These are phyloP conservation scores for Pagetopsis macropterus DNA, from an alignment of 2,797 vertebrate genomes.

Conservation along the genomic window DNA sequence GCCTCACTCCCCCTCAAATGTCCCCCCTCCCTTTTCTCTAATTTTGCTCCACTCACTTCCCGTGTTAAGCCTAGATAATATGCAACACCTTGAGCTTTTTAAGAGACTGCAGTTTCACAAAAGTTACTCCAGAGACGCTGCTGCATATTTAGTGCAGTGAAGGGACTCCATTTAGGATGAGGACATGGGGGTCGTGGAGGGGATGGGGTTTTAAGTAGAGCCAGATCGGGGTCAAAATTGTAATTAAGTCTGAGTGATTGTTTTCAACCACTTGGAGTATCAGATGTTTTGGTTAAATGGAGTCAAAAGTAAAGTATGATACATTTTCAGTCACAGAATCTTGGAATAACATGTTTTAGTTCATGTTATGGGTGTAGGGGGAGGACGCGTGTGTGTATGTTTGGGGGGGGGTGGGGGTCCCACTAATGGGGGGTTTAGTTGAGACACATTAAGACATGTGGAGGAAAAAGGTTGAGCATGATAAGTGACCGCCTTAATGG, in stretches of 20 bases:
- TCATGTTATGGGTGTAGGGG: neutral
- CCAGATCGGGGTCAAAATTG: conserved; percentile 19
- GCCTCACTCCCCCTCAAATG: neutral
- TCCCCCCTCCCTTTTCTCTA: neutral
- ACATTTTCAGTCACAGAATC: neutral
- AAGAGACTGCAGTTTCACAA: conserved; percentile 30
- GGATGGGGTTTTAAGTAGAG: conserved; percentile 14
- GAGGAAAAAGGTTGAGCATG: conserved; percentile 46
- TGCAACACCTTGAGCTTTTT: conserved; percentile 51
- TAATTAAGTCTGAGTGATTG: conserved; percentile 9
- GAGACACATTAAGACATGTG: conserved; percentile 51
- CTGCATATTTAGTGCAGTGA: conserved; percentile 27
- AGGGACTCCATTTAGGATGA: conserved; percentile 24
- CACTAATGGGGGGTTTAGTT: conserved; percentile 48
- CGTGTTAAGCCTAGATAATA: conserved; percentile 40
- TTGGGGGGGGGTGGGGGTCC: neutral
- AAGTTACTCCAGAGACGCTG: conserved; percentile 25
- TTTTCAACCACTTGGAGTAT: conserved; percentile 1
- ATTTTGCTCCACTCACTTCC: neutral
- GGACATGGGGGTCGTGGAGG: neutral
- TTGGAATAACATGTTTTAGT: neutral
- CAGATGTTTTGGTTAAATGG: conserved; percentile 4
- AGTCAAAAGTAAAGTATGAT: conserved; percentile 1
- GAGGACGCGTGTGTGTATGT: neutral
- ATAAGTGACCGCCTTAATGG: conserved; percentile 61